A percentile compares a stretch with the other conserved stretches of the same genome.
Conservation (phyloP, 2,888 invertebrate species). For the Andrena praecox region DNA sequence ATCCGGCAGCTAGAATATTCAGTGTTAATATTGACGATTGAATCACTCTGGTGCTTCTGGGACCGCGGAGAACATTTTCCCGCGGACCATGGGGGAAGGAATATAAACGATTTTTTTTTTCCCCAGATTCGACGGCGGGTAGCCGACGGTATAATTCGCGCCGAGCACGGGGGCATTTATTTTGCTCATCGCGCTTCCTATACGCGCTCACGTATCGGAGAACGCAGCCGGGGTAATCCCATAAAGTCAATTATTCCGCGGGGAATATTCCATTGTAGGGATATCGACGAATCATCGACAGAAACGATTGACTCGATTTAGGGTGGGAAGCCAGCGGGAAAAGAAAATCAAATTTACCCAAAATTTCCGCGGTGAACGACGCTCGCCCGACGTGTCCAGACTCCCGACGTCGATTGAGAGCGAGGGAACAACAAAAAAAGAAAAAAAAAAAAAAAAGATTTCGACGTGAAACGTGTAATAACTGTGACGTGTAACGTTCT, state of each 20-base stretch:
- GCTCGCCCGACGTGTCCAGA: conserved; percentile 64
- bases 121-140: conserved; percentile 46
- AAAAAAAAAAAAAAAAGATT: conserved; percentile 32
- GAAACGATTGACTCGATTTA: conserved; percentile 77
- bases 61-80: conserved; percentile 3
- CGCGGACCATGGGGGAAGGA: conserved; percentile 2
- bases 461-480: conserved; percentile 52
- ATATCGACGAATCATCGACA: conserved; percentile 79
- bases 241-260: conserved; percentile 80
- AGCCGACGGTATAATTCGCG: conserved; percentile 66
- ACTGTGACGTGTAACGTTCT: conserved; percentile 39
- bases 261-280: conserved; percentile 79
- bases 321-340: conserved; percentile 50
- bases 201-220: conserved; percentile 59
- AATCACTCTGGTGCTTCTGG: conserved; percentile 19
- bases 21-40: conserved; percentile 39
- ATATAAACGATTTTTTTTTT: conserved; percentile 22
- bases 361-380: conserved; percentile 71
- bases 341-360: conserved; percentile 72
- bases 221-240: conserved; percentile 73
- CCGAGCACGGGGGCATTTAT: conserved; percentile 63
- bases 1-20: conserved; percentile 12
- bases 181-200: conserved; percentile 59
- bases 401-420: conserved; percentile 39
- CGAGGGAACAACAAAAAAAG: neutral